phyloP scores from a whole-genome alignment of 2,888 invertebrate genomes.

The Synergus japonicus region DNA sequence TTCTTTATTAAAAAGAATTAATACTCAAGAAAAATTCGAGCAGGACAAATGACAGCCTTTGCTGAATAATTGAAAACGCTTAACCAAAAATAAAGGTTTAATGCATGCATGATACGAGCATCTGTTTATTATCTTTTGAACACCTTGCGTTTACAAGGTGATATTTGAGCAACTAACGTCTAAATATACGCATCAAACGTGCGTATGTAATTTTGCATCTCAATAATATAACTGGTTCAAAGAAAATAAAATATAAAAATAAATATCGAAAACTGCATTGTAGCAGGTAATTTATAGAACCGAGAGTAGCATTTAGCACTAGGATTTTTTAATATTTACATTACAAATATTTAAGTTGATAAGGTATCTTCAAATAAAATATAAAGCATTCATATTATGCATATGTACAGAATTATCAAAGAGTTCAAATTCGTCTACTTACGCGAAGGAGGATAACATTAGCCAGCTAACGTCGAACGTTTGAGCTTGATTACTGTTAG shows the following conservation, averaged over 20 bases:
- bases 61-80: background rate
- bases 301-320: background rate
- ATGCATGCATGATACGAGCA: background rate
- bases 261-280: too few species aligned
- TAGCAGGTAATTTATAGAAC: background rate
- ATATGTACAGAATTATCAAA: background rate
- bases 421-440: background rate
- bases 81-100: background rate
- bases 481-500: background rate
- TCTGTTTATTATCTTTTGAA: background rate
- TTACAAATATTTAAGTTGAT: background rate
- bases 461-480: conserved; percentile 7
- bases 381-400: background rate
- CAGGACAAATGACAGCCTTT: background rate
- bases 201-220: background rate
- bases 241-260: background rate
- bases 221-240: background rate
- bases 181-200: background rate
- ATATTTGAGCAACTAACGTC: background rate
- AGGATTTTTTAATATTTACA: background rate
- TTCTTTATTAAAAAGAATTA: background rate
- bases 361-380: background rate
- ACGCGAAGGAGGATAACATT: background rate
- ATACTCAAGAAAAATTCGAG: too few species aligned
- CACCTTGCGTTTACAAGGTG: background rate